Percentiles rank a stretch among this genome's conserved stretches.
Conservation (phyloP, 2,888 invertebrate species). For the Cabera pusaria region DNA sequence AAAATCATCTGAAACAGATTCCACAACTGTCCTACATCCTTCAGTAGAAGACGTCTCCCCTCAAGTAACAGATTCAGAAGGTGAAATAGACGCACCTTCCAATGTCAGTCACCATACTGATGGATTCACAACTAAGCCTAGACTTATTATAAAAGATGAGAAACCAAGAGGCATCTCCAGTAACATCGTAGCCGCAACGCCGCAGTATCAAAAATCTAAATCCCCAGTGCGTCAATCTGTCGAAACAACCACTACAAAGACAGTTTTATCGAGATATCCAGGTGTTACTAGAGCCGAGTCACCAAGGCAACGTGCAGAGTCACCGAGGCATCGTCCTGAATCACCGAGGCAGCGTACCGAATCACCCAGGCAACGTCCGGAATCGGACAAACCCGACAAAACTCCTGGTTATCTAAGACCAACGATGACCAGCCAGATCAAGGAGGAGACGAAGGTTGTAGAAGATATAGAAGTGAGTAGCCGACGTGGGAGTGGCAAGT, state of each 20-base stretch:
- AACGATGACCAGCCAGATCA: conserved; percentile 66
- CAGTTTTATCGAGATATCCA: conserved; percentile 45
- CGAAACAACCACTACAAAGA: conserved; percentile 47
- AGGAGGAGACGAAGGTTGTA: conserved; percentile 55
- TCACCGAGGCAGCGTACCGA: conserved; percentile 48
- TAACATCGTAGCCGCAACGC: conserved; percentile 45
- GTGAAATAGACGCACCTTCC: conserved; percentile 43
- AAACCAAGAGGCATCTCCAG: conserved; percentile 50
- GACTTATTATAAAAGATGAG: conserved; percentile 36
- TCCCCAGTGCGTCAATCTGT: conserved; percentile 50
- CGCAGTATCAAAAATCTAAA: conserved; percentile 50
- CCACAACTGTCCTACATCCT: conserved; percentile 46
- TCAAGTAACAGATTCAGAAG: conserved; percentile 44
- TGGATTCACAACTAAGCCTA: conserved; percentile 36
- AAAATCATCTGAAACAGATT: conserved; percentile 56
- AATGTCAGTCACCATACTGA: conserved; percentile 40
- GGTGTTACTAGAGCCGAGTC: conserved; percentile 49
- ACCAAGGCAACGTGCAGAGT: conserved; percentile 49
- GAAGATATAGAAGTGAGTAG: conserved; percentile 73
- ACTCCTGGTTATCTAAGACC: conserved; percentile 64
- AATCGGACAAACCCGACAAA: conserved; percentile 52
- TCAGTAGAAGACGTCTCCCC: conserved; percentile 48
- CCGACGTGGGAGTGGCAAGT: conserved; percentile 84
- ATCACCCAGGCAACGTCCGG: conserved; percentile 47
- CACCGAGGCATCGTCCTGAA: conserved; percentile 50